Evolutionary conservation across 2,888 invertebrate species (phyloP).

Genomic region (Polydrusus cervinus): DNA sequence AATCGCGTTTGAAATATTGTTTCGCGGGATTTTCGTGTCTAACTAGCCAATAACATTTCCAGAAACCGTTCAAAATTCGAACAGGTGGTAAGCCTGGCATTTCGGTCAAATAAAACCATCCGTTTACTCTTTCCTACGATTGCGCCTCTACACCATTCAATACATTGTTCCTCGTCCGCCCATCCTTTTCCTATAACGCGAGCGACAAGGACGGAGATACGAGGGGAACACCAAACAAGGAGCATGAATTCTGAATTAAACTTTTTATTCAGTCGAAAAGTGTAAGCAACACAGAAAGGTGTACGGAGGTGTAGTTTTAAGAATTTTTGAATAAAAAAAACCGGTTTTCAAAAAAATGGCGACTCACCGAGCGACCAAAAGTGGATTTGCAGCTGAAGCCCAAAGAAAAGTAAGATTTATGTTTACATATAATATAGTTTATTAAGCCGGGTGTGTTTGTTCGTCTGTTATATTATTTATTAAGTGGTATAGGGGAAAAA

Average conservation of each 20-base stretch:
- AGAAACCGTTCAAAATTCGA: background rate
- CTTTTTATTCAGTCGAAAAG: conserved; percentile 41
- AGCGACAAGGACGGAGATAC: conserved; percentile 16
- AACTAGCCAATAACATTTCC: too few species aligned
- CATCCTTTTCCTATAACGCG: conserved; percentile 31
- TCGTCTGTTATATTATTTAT: too few species aligned
- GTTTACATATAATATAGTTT: background rate
- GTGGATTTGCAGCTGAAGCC: conserved; percentile 96
- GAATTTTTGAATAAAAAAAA: conserved; percentile 30
- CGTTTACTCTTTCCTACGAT: background rate
- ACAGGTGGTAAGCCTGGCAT: background rate
- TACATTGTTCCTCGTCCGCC: background rate
- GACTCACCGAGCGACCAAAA: conserved; percentile 88
- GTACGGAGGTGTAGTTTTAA: conserved; percentile 28
- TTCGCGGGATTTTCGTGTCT: too few species aligned
- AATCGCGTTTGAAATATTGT: too few species aligned
- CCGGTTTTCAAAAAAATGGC: conserved; percentile 75
- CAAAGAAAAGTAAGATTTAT: conserved; percentile 86
- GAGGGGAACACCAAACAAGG: conserved; percentile 44
- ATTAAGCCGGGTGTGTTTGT: background rate
- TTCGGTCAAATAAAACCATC: too few species aligned
- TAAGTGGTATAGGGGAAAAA: too few species aligned
- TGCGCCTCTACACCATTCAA: conserved; percentile 5
- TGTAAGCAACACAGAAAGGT: conserved; percentile 25
- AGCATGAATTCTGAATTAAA: conserved; percentile 31